phyloP scores from a whole-genome alignment of 2,888 invertebrate species.

The Lasioglossum marginatum region DNA sequence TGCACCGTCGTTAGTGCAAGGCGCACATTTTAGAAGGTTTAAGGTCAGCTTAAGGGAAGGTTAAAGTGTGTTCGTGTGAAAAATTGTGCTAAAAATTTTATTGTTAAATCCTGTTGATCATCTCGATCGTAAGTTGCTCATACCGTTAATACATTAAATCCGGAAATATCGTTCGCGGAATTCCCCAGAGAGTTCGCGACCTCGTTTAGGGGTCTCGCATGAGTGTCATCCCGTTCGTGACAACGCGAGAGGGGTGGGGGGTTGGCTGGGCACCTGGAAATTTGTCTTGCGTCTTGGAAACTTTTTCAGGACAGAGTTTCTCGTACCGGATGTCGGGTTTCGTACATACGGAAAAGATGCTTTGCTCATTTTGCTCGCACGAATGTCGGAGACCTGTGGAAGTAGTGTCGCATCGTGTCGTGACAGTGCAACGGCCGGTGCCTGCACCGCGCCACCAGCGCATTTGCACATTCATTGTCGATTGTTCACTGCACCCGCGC shows the following conservation, averaged over 20 bases:
- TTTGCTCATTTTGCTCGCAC: not conserved
- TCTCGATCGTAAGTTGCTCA: not conserved
- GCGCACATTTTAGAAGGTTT: not conserved
- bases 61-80: not conserved
- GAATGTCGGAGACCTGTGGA: conserved; percentile 11
- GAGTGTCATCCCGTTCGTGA: too few species aligned
- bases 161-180: conserved; percentile 29
- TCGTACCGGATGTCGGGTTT: conserved; percentile 24
- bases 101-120: not conserved
- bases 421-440: conserved; percentile 5
- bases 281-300: conserved; percentile 44
- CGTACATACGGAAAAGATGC: not conserved
- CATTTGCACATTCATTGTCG: conserved; percentile 21
- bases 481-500: conserved; percentile 24
- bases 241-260: not conserved
- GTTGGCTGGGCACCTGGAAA: conserved; percentile 4
- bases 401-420: conserved; percentile 15
- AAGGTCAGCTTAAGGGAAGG: not conserved
- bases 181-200: conserved; percentile 32
- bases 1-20: not conserved
- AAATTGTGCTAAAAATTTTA: not conserved
- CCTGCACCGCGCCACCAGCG: not conserved
- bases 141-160: not conserved
- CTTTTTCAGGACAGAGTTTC: conserved; percentile 36
- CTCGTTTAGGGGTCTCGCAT: conserved; percentile 11